Base-by-base conservation (phyloP, 2,113 vertebrate genomes). In the Cricetomys ansorgei region DNA sequence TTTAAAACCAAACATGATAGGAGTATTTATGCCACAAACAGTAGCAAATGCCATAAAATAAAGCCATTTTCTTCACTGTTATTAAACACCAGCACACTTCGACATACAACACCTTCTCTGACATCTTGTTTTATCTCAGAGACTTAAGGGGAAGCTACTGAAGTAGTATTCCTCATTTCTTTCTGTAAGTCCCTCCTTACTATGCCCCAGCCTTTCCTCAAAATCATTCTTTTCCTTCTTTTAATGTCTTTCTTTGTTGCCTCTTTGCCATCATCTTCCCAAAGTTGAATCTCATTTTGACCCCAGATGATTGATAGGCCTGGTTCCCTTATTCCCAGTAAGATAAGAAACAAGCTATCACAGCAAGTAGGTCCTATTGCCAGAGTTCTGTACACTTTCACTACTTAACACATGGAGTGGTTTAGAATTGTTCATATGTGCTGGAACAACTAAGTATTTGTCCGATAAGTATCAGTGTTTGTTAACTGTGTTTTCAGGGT, bases 221-320 rank as follows among this genome's bases (percentile, higher is more conserved):
- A 19, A 48, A n/a, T 84, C 67, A 40, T 43, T 64, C 27, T 55
- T 90, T 73, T 43, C 8, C 37, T 81, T 50, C 0, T 72, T 91
- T 57, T 6, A 80, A 0, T 70, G 13, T 70, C 84, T 85, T 93
- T 48, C 37, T 76, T 64, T 92, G 21, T 94, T 45, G 70, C 23
- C 31, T 3, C 45, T 17, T 53, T 40, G 8, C 53, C 8, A 53
- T 67, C 37, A 5, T 94, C 37, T 40, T 85, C 37, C 69, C 83
- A 59, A 77, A 93, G 12, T 45, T 29, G 27, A 92, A 40, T 81
- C 37, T 94, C 72, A 65, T 89, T 86, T 93, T 95, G 94, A 62
- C 6, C 4, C 59, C 40, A 15, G 10, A 25, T 67, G 40, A 5
- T 67, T 45, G 34, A 12, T 59, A 50, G 53, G 37, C 69, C 23